These are phyloP conservation scores for Myotis brandtii DNA, from an alignment of 2,113 vertebrate genomes.

Conservation along the genomic window DNA sequence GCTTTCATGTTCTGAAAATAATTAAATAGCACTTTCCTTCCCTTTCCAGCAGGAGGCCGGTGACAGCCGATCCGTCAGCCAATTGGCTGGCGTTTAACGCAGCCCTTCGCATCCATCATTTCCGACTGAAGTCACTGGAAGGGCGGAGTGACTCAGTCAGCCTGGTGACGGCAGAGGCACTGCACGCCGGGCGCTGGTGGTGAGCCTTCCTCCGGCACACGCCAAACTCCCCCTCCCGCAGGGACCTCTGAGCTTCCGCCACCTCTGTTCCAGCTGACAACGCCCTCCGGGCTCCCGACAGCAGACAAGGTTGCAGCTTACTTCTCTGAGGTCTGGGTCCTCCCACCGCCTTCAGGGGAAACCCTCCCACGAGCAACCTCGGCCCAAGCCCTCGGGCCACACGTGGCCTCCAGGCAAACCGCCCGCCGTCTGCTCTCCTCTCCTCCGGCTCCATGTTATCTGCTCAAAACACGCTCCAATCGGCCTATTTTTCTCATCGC, in stretches of 20 bases:
- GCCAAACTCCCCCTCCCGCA: too few relatives aligned
- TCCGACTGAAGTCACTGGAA: conserved; percentile 79
- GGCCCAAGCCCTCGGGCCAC: fast-evolving
- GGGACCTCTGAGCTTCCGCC: fast-evolving
- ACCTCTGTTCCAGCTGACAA: background rate
- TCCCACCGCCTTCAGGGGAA: fast-evolving
- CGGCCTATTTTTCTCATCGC: conserved; percentile 77
- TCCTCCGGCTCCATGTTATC: fast-evolving
- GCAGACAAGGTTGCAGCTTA: background rate
- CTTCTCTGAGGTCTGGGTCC: background rate
- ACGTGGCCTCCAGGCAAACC: fast-evolving
- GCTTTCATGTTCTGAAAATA: conserved; percentile 59
- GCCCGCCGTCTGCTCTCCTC: background rate
- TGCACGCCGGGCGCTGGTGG: fast-evolving
- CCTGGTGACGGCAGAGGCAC: conserved; percentile 73
- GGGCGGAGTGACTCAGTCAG: conserved; percentile 73
- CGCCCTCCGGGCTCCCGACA: background rate
- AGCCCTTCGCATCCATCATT: conserved; percentile 83
- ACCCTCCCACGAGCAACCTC: fast-evolving
- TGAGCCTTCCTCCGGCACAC: too few relatives aligned
- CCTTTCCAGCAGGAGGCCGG: conserved; percentile 61
- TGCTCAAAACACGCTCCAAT: conserved; percentile 64
- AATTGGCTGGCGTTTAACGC: conserved; percentile 79
- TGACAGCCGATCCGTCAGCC: conserved; percentile 83
- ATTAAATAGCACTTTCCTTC: conserved; percentile 68